Conservation (phyloP, 2,113 vertebrate species). For the Sturnus vulgaris region DNA sequence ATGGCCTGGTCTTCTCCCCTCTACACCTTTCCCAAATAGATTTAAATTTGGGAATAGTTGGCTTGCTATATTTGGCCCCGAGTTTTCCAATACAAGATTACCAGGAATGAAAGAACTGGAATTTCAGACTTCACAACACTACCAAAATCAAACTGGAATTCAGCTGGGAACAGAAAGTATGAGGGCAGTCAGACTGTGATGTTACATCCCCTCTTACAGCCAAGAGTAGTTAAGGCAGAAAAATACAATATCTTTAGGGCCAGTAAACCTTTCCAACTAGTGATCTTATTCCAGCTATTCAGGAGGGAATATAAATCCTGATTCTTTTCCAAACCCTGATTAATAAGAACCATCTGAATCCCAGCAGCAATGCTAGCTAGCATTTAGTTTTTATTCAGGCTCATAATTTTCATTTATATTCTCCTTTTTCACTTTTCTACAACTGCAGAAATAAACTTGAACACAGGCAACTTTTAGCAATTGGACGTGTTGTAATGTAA, state of each 20-base stretch:
- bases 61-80: not conserved
- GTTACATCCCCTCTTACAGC: constrained; percentile 16
- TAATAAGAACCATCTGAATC: constrained; percentile 46
- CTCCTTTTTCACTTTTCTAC: not conserved
- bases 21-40: not conserved
- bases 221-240: constrained; percentile 40
- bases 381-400: not conserved
- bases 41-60: not conserved
- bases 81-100: not conserved
- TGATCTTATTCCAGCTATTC: constrained; percentile 53
- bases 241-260: constrained; percentile 6
- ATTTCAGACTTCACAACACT: not conserved
- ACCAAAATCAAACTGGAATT: constrained; percentile 10
- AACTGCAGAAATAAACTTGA: not conserved
- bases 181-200: not conserved
- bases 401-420: not conserved
- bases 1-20: not conserved
- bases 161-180: not conserved
- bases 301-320: constrained; percentile 9
- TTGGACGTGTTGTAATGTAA: not conserved
- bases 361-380: not conserved
- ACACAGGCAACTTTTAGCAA: not conserved
- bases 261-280: constrained; percentile 35
- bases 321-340: constrained; percentile 21
- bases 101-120: not conserved